Evolutionary conservation across 2,113 vertebrate species (phyloP), one percentile per base, ranked within the genome.

Genomic region (Micronycteris hirsuta): DNA sequence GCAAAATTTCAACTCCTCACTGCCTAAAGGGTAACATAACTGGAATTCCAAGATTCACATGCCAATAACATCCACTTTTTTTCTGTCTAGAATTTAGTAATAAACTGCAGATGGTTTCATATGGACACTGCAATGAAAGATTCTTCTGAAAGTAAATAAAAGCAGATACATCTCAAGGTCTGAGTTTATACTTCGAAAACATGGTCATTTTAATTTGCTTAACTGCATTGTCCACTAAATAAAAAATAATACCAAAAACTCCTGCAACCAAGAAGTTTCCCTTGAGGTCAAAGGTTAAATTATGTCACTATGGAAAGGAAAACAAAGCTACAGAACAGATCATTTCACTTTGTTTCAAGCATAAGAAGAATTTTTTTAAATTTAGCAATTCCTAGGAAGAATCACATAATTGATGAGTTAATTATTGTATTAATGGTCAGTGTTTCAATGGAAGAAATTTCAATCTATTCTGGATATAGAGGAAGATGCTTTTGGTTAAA

Each of bases 141-240:
- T 61, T 82, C 45, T 94, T 89, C 91, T 92, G 19, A 88, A 95
- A 95, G 38, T 70, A 89, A 91, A 26, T 63, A 84, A 89, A 45
- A 82, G n/a, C 78, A 81, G 54, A 94, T 28, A 28, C 11, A 91
- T 43, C 86, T 89, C 80, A 78, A 94, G 38, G 54, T 88, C 73
- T 97, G 58, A 65, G 78, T 91, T 96, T 87, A 68, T 52, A 86
- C 10, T 74, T 65, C 61, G 89, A 86, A 94, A 97, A 78, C 20
- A 67, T 26, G 19, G 74, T 26, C 70, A 24, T 26, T 26, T 17
- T 86, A 86, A 86, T 86, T 93, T 83, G 41, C 33, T 95, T 86
- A 96, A 93, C 47, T 65, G 13, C 22, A 82, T 38, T 33, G 41
- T 31, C 63, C 68, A 41, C 11, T 67, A 95, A 93, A 65, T 91